These are phyloP conservation scores for Myotis findleyi DNA, from an alignment of 2,797 vertebrate species.

Conservation along the genomic window DNA sequence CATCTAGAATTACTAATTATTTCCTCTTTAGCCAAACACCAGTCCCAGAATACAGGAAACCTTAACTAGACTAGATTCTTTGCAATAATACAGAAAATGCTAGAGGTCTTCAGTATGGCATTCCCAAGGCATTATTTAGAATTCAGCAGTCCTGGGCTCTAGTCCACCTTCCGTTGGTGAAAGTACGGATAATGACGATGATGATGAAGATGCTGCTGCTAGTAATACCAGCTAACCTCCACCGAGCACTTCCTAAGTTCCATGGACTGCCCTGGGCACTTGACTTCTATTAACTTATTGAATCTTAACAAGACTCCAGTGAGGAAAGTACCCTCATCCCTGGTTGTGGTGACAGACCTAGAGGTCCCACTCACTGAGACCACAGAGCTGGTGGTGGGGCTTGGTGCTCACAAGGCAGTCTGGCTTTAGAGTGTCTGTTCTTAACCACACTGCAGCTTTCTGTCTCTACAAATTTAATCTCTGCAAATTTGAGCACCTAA, in stretches of 20 bases:
- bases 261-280: background rate
- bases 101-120: background rate
- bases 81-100: background rate
- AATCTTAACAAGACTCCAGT: background rate
- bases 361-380: background rate
- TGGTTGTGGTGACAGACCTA: accelerated
- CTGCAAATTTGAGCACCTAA: background rate
- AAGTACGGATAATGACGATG: accelerated
- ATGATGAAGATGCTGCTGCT: accelerated
- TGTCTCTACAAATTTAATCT: background rate
- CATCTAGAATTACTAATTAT: background rate
- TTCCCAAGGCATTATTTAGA: background rate
- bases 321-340: background rate
- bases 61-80: background rate
- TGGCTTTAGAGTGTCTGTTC: background rate
- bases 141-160: background rate
- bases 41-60: background rate
- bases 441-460: background rate
- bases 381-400: accelerated
- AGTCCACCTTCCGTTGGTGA: background rate
- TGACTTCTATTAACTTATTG: accelerated
- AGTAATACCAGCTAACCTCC: background rate
- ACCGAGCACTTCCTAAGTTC: background rate
- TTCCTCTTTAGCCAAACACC: background rate
- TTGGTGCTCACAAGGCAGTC: too few species aligned